phyloP scores from a whole-genome alignment of 2,113 vertebrate species.

The Halichoerus grypus region DNA sequence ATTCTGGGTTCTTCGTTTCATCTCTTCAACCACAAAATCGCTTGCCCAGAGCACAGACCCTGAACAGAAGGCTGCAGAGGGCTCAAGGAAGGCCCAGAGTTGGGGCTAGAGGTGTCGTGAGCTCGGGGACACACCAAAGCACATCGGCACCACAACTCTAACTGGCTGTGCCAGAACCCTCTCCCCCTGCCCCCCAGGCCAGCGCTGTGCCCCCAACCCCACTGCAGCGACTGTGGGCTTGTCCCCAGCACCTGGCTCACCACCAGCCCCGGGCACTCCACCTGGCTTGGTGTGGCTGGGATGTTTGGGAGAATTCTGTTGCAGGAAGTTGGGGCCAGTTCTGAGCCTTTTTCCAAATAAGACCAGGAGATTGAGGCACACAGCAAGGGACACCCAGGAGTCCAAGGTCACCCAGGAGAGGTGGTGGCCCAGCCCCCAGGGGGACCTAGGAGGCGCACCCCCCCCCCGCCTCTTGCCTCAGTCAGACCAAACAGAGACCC shows the following conservation, averaged over 20 bases:
- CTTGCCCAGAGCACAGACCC: not conserved
- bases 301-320: not conserved
- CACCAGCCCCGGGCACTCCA: not conserved
- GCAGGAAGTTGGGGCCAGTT: not conserved
- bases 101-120: not conserved
- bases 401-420: conserved; percentile 72
- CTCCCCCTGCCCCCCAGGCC: not conserved
- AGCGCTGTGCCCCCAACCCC: not conserved
- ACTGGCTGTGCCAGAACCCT: not conserved
- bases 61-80: not conserved
- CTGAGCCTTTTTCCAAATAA: not conserved
- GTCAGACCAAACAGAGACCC: not conserved
- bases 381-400: not conserved
- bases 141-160: no score
- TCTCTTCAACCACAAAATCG: not conserved
- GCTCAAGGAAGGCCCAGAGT: not conserved
- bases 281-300: not conserved
- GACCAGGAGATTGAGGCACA: not conserved
- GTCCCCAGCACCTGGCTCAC: not conserved
- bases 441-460: not conserved
- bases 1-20: not conserved
- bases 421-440: not conserved
- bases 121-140: not conserved
- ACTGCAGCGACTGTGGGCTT: rapidly evolving
- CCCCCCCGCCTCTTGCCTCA: not conserved